Percentiles rank a stretch among this genome's conserved stretches.
Evolutionary conservation across 2,888 invertebrate species (phyloP).

Genomic region (Tenthredo mesomela): DNA sequence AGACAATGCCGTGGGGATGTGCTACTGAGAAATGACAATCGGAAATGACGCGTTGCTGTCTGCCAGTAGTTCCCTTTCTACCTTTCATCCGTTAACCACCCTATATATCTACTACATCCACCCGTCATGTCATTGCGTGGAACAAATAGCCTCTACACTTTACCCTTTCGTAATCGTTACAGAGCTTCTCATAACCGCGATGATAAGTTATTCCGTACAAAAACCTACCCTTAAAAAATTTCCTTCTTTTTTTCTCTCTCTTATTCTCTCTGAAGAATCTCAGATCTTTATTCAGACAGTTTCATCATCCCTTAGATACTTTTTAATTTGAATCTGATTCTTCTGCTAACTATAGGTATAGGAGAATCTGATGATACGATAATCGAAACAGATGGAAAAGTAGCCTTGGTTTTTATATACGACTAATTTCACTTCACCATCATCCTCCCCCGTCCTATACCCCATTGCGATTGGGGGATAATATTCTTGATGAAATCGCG

Average conservation of each 20-base stretch:
- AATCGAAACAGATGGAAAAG: background rate
- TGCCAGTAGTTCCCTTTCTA: conserved; percentile 1
- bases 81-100: conserved; percentile 4
- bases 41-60: conserved; percentile 68
- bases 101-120: background rate
- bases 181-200: background rate
- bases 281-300: too few species aligned
- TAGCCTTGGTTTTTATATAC: background rate
- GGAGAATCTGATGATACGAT: background rate
- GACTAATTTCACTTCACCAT: background rate
- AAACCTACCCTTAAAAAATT: background rate
- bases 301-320: background rate
- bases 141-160: conserved; percentile 49
- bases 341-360: background rate
- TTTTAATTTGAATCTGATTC: background rate
- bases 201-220: background rate
- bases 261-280: background rate
- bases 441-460: too few species aligned
- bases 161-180: background rate
- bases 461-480: background rate
- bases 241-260: too few species aligned
- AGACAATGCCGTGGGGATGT: conserved; percentile 53
- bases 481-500: conserved; percentile 18
- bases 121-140: conserved; percentile 21
- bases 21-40: conserved; percentile 68